phyloP scores from a whole-genome alignment of 2,797 vertebrate species.

The Todus mexicanus region DNA sequence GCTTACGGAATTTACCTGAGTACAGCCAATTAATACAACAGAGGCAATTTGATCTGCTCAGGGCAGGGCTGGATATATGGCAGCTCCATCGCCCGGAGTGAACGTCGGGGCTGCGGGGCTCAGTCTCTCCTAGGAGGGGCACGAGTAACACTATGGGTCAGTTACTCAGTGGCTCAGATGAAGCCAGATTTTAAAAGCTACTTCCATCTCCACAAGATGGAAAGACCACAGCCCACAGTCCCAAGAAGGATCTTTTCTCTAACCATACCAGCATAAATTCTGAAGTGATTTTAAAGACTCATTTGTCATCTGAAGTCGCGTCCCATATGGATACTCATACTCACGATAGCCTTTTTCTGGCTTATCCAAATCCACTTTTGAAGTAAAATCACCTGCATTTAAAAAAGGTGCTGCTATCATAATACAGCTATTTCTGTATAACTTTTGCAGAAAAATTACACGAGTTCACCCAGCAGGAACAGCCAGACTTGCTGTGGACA shows the following conservation, averaged over 20 bases:
- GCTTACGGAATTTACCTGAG: background rate
- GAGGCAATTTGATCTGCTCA: background rate
- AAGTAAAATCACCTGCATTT: background rate
- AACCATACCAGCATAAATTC: background rate
- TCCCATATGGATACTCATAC: rapidly evolving
- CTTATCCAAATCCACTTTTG: rapidly evolving
- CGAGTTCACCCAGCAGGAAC: background rate
- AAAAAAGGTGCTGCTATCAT: background rate
- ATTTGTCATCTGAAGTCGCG: background rate
- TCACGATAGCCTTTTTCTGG: background rate
- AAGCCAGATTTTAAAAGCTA: background rate
- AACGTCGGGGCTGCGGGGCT: rapidly evolving
- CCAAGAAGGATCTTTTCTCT: background rate
- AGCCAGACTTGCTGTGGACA: rapidly evolving
- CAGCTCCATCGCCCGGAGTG: rapidly evolving
- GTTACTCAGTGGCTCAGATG: background rate
- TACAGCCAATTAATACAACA: rapidly evolving
- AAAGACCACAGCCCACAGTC: background rate
- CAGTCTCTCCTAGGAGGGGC: background rate
- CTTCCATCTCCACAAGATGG: background rate
- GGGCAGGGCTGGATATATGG: background rate
- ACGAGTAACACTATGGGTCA: background rate
- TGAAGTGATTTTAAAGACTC: background rate
- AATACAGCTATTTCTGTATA: background rate
- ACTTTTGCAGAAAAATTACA: background rate